A percentile compares a stretch with the other conserved stretches of the same genome.
Conservation (phyloP, 1,140 invertebrate genomes). For the Drosophila bocqueti region DNA sequence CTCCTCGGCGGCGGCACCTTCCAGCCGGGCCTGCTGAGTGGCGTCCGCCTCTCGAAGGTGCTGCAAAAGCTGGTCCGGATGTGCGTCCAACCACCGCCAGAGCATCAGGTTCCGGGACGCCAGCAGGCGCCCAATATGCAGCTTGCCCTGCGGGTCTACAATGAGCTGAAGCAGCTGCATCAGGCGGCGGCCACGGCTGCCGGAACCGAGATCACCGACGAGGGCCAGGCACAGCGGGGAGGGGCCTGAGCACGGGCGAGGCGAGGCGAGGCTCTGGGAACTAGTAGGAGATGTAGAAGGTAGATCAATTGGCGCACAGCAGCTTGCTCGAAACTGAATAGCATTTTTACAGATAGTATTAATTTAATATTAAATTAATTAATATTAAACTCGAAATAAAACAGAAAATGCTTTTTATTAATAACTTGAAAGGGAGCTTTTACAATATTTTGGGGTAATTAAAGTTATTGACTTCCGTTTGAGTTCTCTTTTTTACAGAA, state of each 20-base stretch:
- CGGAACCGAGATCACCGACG: constrained; percentile 36
- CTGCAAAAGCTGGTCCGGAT: constrained; percentile 66
- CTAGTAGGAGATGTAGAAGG: constrained; percentile 3
- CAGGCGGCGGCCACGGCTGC: constrained; percentile 64
- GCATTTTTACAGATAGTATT: constrained; percentile 60
- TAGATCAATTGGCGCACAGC: constrained; percentile 47
- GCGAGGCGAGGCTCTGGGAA: background rate
- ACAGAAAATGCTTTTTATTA: constrained; percentile 35
- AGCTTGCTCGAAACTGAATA: constrained; percentile 51
- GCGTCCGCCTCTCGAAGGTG: constrained; percentile 52
- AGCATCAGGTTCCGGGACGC: constrained; percentile 66
- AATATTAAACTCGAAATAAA: constrained; percentile 48
- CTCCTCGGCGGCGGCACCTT: constrained; percentile 63
- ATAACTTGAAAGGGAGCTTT: background rate
- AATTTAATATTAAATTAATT: constrained; percentile 53
- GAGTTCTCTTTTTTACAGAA: background rate
- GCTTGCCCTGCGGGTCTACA: constrained; percentile 68
- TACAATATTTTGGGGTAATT: background rate
- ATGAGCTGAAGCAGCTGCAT: constrained; percentile 75
- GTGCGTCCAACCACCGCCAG: constrained; percentile 71
- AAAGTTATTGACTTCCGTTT: background rate
- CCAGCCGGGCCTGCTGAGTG: constrained; percentile 69
- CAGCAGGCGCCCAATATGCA: constrained; percentile 66
- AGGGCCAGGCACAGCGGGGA: constrained; percentile 22
- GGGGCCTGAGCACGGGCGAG: constrained; percentile 2